phyloP scores from a whole-genome alignment of 2,888 invertebrate genomes.

The Leucophenga montana region DNA sequence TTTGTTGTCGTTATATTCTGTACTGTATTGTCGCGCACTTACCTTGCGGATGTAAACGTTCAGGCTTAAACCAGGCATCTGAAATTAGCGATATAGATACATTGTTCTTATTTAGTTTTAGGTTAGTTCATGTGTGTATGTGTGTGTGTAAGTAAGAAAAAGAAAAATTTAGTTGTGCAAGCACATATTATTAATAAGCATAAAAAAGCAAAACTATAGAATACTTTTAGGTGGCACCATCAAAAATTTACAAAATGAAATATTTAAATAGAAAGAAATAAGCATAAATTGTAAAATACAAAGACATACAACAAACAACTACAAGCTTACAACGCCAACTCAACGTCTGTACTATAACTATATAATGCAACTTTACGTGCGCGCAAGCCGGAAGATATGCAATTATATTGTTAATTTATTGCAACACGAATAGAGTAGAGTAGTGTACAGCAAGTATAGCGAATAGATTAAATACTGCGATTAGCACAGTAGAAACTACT shows the following conservation, averaged over 20 bases:
- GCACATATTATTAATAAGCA: not conserved
- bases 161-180: no score
- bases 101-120: conserved; percentile 65
- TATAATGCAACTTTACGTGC: conserved; percentile 3
- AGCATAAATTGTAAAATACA: conserved; percentile 5
- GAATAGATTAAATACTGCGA: no score
- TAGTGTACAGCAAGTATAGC: not conserved
- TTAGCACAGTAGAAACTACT: no score
- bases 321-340: conserved; percentile 8
- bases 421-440: not conserved
- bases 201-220: conserved; percentile 18
- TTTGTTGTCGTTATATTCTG: conserved; percentile 1
- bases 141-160: conserved; percentile 14
- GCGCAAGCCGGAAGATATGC: conserved; percentile 5
- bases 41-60: conserved; percentile 93
- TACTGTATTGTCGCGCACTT: conserved; percentile 74
- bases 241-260: not conserved
- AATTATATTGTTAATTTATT: conserved; percentile 15
- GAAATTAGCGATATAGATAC: conserved; percentile 75
- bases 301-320: not conserved
- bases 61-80: conserved; percentile 96
- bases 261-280: conserved; percentile 17
- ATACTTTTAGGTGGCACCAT: conserved; percentile 22
- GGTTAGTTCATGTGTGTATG: conserved; percentile 51
- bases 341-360: conserved; percentile 1